Evolutionary conservation across 2,113 vertebrate species (phyloP).

Genomic region (Aleadryas rufinucha): DNA sequence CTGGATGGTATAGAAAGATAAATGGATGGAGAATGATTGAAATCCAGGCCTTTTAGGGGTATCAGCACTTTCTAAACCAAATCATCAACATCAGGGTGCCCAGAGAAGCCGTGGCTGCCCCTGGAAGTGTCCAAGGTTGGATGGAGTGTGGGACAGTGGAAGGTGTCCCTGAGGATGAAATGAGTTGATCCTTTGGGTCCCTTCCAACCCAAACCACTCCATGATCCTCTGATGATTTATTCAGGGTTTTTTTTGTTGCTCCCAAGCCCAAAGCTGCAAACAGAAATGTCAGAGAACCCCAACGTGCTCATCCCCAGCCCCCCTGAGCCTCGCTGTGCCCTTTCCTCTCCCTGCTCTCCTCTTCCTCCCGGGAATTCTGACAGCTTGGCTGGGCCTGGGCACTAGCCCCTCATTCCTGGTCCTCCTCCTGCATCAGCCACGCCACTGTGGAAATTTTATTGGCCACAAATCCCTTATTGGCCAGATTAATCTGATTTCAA

Average conservation of each 20-base stretch:
- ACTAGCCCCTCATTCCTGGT: conserved; percentile 24
- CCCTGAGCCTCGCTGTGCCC: not conserved
- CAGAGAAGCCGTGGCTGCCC: not conserved
- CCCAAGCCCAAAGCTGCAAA: not conserved
- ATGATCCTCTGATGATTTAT: not conserved
- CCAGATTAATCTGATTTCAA: conserved; percentile 76
- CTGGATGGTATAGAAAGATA: accelerated
- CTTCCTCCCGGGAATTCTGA: not conserved
- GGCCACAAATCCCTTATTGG: conserved; percentile 77
- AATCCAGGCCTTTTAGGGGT: not conserved
- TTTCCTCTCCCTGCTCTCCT: not conserved
- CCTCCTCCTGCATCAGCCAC: conserved; percentile 47
- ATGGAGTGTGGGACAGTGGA: not conserved
- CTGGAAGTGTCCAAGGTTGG: not conserved
- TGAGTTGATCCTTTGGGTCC: not conserved
- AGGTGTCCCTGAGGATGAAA: not conserved
- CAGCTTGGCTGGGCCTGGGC: conserved; percentile 34
- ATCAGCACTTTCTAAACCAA: not conserved
- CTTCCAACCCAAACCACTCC: not conserved
- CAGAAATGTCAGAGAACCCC: not conserved
- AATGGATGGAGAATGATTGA: not conserved
- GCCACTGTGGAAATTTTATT: conserved; percentile 72
- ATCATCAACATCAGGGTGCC: not conserved
- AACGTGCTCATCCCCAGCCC: not conserved
- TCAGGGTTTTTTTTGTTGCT: not conserved